Base-by-base conservation (phyloP, 2,888 invertebrate species). In the Rhimphoctona megacephalus region DNA sequence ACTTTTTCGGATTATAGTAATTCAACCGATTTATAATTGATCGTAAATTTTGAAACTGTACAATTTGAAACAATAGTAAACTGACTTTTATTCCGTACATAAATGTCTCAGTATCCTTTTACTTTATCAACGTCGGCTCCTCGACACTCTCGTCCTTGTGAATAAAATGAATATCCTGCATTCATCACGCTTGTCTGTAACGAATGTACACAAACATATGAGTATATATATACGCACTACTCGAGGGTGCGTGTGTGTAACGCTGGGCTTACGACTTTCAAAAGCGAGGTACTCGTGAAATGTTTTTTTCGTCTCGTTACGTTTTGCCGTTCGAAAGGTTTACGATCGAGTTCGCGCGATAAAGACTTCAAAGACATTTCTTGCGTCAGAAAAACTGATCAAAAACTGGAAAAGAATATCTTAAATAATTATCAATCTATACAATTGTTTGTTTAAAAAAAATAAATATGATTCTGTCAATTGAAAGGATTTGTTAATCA, bases 91-190 rank as follows among this genome's bases (percentile, higher is more conserved):
- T 76, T 76, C 43, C 14, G 72, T 39, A 46, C 54, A 30, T 61
- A 39, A 72, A 43, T 22, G 76, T 64, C 64, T 64, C 46, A 25
- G 30, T 79, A 79, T 83, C 83, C 84, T 57, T 66, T 76, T 70
- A 57, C 79, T 78, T 82, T 67, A 73, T 79, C 69, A 74, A 79
- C 69, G 61, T 30, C 33, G 57, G 46, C 46, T 25, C 66, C 25
- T 81, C 69, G 57, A 61, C 70, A 52, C 25, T 83, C 49, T 69
- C 79, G 85, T 86, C 85, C 85, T 83, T 86, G 83, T 76, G 80
- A 77, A 83, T 83, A 76, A 80, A 83, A 83, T 76, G 30, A 86
- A 83, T 83, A 67, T 64, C 64, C 33, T 54, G 36, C 11, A 66
- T 46, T 79, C 70, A 69, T 83, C 22, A 74, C 25, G 61, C 14